Percentiles rank a stretch among this genome's conserved stretches.
These are phyloP conservation scores for Hippocampus guttulatus DNA, from an alignment of 2,113 vertebrate genomes.

Conservation along the genomic window DNA sequence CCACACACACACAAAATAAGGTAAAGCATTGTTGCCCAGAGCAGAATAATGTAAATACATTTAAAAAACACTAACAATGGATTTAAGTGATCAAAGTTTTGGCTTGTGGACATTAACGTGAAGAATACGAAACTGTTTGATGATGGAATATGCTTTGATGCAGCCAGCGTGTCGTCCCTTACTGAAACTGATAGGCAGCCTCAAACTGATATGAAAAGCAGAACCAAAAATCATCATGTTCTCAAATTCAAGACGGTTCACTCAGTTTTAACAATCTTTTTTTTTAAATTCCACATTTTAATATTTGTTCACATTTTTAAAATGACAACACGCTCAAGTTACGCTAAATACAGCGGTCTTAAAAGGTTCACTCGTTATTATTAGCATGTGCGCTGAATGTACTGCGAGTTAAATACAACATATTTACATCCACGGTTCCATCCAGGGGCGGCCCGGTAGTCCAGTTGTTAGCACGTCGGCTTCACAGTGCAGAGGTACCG, in stretches of 20 bases:
- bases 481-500: too few relatives aligned
- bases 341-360: background rate
- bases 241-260: background rate
- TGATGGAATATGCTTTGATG: background rate
- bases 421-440: background rate
- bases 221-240: too few relatives aligned
- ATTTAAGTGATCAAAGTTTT: too few relatives aligned
- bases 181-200: background rate
- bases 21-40: too few relatives aligned
- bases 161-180: conserved; percentile 19
- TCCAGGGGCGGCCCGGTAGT: too few relatives aligned
- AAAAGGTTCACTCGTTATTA: background rate
- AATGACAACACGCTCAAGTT: background rate
- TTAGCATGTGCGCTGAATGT: background rate
- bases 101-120: too few relatives aligned
- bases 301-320: background rate
- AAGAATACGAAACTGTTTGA: too few relatives aligned
- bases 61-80: too few relatives aligned
- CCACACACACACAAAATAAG: too few relatives aligned
- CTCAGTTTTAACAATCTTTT: background rate
- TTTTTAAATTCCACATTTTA: background rate
- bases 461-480: too few relatives aligned
- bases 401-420: background rate
- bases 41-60: too few relatives aligned
- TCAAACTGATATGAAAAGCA: background rate